Evolutionary conservation across 1,140 invertebrate species (phyloP).

Genomic region (Leucophenga varia): DNA sequence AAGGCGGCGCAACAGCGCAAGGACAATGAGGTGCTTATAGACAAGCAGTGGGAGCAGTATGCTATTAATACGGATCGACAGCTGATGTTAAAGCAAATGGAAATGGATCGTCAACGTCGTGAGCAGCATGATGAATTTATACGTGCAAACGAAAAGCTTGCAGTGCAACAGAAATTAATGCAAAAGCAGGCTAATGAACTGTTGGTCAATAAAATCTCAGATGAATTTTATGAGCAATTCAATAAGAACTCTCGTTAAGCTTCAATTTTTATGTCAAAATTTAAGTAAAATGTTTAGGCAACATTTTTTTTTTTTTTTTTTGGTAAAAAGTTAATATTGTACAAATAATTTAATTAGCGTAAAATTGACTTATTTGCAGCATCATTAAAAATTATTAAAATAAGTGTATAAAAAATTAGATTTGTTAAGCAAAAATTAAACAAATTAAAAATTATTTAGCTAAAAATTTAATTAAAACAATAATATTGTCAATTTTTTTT

Average conservation of each 20-base stretch:
- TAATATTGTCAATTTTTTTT: too few relatives aligned
- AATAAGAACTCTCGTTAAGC: conserved; percentile 75
- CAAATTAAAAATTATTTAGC: too few relatives aligned
- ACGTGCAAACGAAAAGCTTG: conserved; percentile 59
- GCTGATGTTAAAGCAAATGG: conserved; percentile 59
- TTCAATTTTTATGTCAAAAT: too few relatives aligned
- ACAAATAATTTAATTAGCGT: too few relatives aligned
- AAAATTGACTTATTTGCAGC: too few relatives aligned
- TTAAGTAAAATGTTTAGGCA: too few relatives aligned
- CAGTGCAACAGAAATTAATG: conserved; percentile 66
- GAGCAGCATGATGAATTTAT: conserved; percentile 32
- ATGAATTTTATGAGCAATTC: conserved; percentile 76
- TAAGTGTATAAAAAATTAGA: too few relatives aligned
- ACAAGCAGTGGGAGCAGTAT: conserved; percentile 67
- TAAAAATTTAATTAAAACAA: too few relatives aligned
- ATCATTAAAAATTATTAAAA: too few relatives aligned
- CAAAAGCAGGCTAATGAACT: conserved; percentile 66
- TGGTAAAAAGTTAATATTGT: too few relatives aligned
- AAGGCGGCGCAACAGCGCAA: conserved; percentile 56
- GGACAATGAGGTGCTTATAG: conserved; percentile 58
- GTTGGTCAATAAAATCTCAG: conserved; percentile 67
- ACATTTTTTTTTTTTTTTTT: too few relatives aligned
- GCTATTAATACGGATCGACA: conserved; percentile 59
- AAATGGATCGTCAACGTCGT: conserved; percentile 57
- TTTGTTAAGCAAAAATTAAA: too few relatives aligned